Evolutionary conservation across 2,113 vertebrate genomes (phyloP).

Genomic region (Brachypteracias leptosomus): DNA sequence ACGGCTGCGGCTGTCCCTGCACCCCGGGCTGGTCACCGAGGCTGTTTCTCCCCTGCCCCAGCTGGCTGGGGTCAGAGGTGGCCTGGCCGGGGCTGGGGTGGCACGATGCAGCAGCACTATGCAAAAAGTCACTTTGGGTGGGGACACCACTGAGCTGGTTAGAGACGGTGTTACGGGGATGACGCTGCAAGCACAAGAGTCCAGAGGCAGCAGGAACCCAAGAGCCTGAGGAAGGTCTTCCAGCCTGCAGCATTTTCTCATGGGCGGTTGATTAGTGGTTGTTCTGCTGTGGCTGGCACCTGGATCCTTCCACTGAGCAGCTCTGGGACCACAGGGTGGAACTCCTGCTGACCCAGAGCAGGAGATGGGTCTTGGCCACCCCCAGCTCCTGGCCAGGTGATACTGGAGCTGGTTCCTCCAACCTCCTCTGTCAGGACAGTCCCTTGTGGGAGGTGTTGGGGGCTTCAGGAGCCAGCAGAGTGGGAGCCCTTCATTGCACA

Average conservation of each 20-base stretch:
- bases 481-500: neutral
- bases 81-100: neutral
- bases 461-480: neutral
- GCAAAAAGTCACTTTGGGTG: neutral
- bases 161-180: fast-evolving
- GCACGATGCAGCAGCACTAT: neutral
- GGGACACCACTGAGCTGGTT: neutral
- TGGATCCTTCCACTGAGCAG: neutral
- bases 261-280: neutral
- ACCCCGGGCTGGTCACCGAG: neutral
- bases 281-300: neutral
- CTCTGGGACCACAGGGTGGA: fast-evolving
- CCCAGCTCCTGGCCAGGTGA: fast-evolving
- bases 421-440: neutral
- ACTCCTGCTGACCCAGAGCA: neutral
- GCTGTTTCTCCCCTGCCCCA: neutral
- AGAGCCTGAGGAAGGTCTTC: neutral
- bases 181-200: neutral
- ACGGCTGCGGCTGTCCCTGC: neutral
- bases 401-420: neutral
- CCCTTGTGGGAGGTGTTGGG: fast-evolving
- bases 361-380: fast-evolving
- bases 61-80: neutral
- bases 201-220: neutral
- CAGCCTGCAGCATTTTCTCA: fast-evolving